phyloP scores from a whole-genome alignment of 1,140 invertebrate species.

The Brachionus calyciflorus region DNA sequence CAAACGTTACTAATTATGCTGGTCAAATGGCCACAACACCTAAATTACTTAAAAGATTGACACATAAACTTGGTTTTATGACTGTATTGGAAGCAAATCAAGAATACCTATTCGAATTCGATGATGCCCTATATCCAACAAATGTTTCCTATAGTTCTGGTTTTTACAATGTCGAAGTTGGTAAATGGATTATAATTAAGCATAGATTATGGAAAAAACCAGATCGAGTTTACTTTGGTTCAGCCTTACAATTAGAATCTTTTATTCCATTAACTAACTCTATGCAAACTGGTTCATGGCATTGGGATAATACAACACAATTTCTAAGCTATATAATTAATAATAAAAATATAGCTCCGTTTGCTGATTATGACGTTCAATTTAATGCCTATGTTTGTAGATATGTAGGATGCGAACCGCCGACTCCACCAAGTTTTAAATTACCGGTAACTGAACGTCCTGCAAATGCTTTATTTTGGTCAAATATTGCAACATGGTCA shows the following conservation, averaged over 20 bases:
- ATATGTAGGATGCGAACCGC: slow-evolving; percentile 25
- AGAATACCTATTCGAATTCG: slow-evolving; percentile 9
- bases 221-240: slow-evolving; percentile 14
- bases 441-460: slow-evolving; percentile 1
- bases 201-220: slow-evolving; percentile 37
- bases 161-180: slow-evolving; percentile 3
- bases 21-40: not conserved
- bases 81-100: slow-evolving; percentile 19
- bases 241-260: not conserved
- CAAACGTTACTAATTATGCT: not conserved
- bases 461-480: slow-evolving; percentile 25
- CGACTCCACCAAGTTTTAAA: slow-evolving; percentile 6
- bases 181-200: slow-evolving; percentile 24
- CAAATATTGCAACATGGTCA: slow-evolving; percentile 21
- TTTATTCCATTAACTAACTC: not conserved
- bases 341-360: slow-evolving; percentile 2
- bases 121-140: slow-evolving; percentile 16
- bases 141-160: not conserved
- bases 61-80: slow-evolving; percentile 6
- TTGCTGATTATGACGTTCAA: not conserved
- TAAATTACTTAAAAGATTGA: slow-evolving; percentile 28
- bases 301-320: slow-evolving; percentile 10
- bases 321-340: slow-evolving; percentile 6
- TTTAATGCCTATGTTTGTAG: slow-evolving; percentile 30
- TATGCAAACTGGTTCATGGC: not conserved